Base-by-base conservation (phyloP, 1,140 invertebrate genomes). In the Pectinophora gossypiella region DNA sequence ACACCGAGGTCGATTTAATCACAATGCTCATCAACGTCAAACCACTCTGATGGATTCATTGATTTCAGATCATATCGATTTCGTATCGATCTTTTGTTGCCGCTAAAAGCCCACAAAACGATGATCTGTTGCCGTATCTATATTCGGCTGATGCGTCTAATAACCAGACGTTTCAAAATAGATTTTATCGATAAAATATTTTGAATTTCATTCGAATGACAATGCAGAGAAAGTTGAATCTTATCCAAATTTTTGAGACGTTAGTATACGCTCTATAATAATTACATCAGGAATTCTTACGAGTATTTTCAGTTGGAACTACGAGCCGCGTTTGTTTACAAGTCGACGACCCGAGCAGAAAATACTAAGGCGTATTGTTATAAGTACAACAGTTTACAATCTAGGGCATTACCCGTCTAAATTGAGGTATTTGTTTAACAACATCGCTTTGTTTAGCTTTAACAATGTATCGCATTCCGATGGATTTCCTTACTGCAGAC, bases 331-430 rank as follows among this genome's bases (percentile, higher is more conserved):
- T 71, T 59, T 81, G 74, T 77, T 79, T 81, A 79, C 72, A 59
- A 68, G 80, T 76, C 80, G 67, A 61, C 54, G 77, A 81, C 76
- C 80, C 57, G 64, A 52, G 65, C 68, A 51, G 53, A 70, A 70
- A 81, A 78, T 76, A 77, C 72, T 73, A 65, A 76, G 68, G 73
- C 68, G 71, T 76, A 78, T 80, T 79, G 75, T 83, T 83, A 51
- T 64, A 69, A 70, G 51, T 61, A 54, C 58, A 66, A 67, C 56
- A 65, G 73, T 73, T 77, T 74, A 78, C 75, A 75, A 72, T 73
- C 69, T 75, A 69, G 80, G 76, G 59, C 80, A 68, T 84, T 84
- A 78, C 72, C 80, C 77, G 67, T 68, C 74, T 80, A 72, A 81
- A 77, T 76, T 67, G 71, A 72, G 76, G 57, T 67, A 74, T 78